These are phyloP conservation scores for Varanus komodoensis DNA, from an alignment of 2,113 vertebrate genomes.

Conservation along the genomic window DNA sequence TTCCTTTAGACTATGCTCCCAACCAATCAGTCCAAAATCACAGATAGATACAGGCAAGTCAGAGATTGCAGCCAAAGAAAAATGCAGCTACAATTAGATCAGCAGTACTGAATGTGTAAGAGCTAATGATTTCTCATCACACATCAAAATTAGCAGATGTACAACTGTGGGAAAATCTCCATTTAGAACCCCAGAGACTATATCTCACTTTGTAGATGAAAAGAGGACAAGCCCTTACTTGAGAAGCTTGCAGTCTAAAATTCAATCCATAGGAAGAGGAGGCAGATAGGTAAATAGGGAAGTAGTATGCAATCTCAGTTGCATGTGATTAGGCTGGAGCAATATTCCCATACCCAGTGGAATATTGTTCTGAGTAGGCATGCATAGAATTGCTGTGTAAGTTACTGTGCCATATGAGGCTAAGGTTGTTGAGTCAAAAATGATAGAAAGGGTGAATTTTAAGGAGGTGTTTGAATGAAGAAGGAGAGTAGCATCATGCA, in stretches of 20 bases:
- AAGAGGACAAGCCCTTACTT: background rate
- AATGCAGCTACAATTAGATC: background rate
- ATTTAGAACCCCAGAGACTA: conserved; percentile 1
- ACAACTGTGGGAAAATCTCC: background rate
- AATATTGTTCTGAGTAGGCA: background rate
- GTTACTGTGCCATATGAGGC: background rate
- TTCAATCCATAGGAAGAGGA: background rate
- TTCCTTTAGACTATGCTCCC: background rate
- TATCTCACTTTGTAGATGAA: background rate
- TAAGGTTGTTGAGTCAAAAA: background rate
- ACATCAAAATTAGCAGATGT: background rate
- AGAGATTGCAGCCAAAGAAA: background rate
- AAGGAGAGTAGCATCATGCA: background rate
- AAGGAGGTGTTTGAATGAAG: background rate
- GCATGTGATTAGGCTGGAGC: background rate
- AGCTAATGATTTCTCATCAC: background rate
- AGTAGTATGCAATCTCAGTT: background rate
- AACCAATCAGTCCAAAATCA: background rate
- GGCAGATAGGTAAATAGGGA: background rate
- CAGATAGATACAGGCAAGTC: background rate
- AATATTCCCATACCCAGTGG: background rate
- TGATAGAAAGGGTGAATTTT: background rate
- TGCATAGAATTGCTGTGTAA: background rate
- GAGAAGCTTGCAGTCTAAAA: background rate
- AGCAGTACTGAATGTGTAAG: background rate